These are phyloP conservation scores for Cheirogaleus major DNA, from an alignment of 2,797 vertebrate genomes.

Conservation along the genomic window DNA sequence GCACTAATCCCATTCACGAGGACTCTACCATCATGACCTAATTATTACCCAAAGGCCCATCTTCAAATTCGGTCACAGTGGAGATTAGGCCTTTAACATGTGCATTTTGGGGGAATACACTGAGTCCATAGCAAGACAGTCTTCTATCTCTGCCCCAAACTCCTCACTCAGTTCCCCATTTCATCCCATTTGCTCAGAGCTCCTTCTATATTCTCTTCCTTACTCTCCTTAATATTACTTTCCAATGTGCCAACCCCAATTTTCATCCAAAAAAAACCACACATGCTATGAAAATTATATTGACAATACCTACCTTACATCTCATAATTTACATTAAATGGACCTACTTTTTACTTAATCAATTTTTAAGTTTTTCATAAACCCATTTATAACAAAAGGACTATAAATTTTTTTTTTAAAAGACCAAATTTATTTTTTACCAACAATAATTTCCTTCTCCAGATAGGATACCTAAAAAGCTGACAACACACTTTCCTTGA, in stretches of 20 bases:
- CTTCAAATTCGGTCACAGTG: not conserved
- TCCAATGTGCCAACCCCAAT: rapidly evolving
- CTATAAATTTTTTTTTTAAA: not conserved
- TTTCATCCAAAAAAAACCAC: not conserved
- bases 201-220: not conserved
- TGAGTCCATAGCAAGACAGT: not conserved
- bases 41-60: not conserved
- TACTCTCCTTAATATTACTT: not conserved
- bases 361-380: not conserved
- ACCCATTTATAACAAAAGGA: not conserved
- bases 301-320: not conserved
- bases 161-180: not conserved
- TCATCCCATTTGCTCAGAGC: not conserved
- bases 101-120: not conserved
- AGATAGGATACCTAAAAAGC: not conserved
- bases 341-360: not conserved
- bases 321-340: not conserved
- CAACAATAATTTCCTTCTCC: not conserved
- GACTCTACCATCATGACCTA: not conserved
- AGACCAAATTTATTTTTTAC: not conserved
- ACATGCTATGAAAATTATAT: not conserved
- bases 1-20: not conserved
- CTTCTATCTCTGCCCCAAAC: not conserved
- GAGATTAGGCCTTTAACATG: not conserved
- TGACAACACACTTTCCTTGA: not conserved